Base-by-base conservation (phyloP, 2,113 vertebrate genomes). In the Mirza zaza region DNA sequence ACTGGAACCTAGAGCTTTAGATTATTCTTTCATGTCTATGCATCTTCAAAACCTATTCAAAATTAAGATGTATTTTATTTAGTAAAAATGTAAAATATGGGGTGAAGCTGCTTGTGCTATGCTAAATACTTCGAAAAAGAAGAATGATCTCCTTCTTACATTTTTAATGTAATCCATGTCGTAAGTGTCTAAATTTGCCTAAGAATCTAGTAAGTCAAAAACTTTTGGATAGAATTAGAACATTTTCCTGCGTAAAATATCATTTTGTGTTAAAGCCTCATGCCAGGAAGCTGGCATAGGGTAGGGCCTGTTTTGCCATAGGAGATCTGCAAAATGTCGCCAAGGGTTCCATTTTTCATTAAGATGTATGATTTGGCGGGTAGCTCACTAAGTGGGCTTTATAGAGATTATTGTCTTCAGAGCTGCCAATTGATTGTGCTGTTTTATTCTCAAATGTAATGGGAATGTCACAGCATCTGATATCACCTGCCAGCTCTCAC, bases 401-500 rank as follows among this genome's bases (percentile, higher is more conserved):
- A 85, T 84, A 85, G 95, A 95, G 61, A 95, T 67, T 95, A 36
- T 34, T 96, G 15, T 94, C 90, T 75, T 96, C 50, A 81, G 39
- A 95, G 79, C 25, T 98, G 67, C 29, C 87, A 80, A 4, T 42
- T 55, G 18, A 61, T 87, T 94, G n/a, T 94, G 50, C 36, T 95
- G 71, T 55, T 87, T 85, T 14, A 45, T 85, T 90, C 6, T 90
- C 21, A 90, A 84, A 82, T 86, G 52, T 80, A 71, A 14, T 96
- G 52, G 39, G 92, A 73, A 45, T 92, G 76, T 77, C 79, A 67
- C n/a, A 80, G 65, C 20, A 77, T 2, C 75, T 82, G 63, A 76
- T 87, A 80, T 48, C 55, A 96, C 71, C 90, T 96, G 80, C 61
- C 90, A 96, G 32, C 23, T 92, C 34, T 87, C 84, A 97, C 85